phyloP scores from a whole-genome alignment of 2,888 invertebrate species.

The Ophion slaviceki region DNA sequence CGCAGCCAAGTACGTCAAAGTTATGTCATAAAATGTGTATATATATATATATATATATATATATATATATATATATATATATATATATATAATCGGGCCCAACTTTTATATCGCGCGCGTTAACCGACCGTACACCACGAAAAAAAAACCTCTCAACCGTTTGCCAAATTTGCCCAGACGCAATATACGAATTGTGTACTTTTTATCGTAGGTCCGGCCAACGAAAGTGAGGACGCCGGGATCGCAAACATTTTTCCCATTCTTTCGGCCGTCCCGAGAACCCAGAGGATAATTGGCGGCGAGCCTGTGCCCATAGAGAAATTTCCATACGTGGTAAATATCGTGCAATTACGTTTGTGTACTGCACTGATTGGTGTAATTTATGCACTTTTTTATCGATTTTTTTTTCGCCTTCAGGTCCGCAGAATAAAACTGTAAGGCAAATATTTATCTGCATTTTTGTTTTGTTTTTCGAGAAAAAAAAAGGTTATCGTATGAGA shows the following conservation, averaged over 20 bases:
- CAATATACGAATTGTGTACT: background rate
- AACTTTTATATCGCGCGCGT: background rate
- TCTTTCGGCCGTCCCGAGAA: background rate
- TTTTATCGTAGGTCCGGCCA: conserved; percentile 17
- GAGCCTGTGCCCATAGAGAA: conserved; percentile 72
- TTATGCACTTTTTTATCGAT: background rate
- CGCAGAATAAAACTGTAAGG: background rate
- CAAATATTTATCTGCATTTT: no score
- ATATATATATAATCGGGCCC: no score
- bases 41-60: no score
- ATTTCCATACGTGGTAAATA: conserved; percentile 77
- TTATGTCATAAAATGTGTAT: background rate
- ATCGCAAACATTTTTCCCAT: background rate
- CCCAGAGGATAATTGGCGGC: conserved; percentile 77
- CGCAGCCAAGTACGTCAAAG: conserved; percentile 32
- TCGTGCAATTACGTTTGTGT: background rate
- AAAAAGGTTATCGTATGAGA: no score
- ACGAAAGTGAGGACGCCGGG: background rate
- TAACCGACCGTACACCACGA: background rate
- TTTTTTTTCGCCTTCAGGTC: background rate
- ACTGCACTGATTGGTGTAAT: background rate
- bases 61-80: no score
- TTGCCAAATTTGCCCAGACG: conserved; percentile 9
- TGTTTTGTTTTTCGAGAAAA: no score
- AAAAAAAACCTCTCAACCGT: background rate